Conservation (phyloP, 2,888 invertebrate species). For the Zelleria hepariella region DNA sequence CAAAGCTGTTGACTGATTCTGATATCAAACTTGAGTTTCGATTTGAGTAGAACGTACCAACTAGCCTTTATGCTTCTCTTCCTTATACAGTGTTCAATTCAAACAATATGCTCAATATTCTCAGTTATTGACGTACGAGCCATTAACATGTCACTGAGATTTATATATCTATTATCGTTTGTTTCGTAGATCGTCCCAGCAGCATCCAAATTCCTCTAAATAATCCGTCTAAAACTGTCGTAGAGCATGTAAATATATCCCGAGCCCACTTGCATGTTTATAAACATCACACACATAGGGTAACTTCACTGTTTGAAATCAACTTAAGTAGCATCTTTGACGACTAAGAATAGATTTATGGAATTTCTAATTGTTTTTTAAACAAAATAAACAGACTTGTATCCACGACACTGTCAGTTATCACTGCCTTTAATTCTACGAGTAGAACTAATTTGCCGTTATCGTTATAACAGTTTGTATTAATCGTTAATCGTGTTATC, state of each 20-base stretch:
- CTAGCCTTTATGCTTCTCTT: not conserved
- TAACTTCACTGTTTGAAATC: not conserved
- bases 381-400: conserved; percentile 30
- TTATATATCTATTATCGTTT: too few species aligned
- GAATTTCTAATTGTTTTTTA: conserved; percentile 12
- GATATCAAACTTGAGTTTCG: not conserved
- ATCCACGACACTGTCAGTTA: conserved; percentile 42
- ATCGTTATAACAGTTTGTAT: conserved; percentile 48
- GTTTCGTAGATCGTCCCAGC: too few species aligned
- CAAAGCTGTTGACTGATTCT: conserved; percentile 1
- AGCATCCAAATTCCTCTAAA: not conserved
- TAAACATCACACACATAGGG: not conserved
- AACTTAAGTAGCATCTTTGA: not conserved
- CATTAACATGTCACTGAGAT: not conserved
- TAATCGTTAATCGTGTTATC: conserved; percentile 50
- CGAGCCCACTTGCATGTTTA: not conserved
- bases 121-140: not conserved
- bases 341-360: not conserved
- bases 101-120: not conserved
- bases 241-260: not conserved
- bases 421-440: conserved; percentile 52
- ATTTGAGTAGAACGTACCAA: not conserved
- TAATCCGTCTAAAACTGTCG: not conserved
- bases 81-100: not conserved
- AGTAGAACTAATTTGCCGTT: conserved; percentile 47